A percentile compares a stretch with the other conserved stretches of the same genome.
Evolutionary conservation across 2,888 invertebrate species (phyloP).

Genomic region (Zygogramma bicolorata): DNA sequence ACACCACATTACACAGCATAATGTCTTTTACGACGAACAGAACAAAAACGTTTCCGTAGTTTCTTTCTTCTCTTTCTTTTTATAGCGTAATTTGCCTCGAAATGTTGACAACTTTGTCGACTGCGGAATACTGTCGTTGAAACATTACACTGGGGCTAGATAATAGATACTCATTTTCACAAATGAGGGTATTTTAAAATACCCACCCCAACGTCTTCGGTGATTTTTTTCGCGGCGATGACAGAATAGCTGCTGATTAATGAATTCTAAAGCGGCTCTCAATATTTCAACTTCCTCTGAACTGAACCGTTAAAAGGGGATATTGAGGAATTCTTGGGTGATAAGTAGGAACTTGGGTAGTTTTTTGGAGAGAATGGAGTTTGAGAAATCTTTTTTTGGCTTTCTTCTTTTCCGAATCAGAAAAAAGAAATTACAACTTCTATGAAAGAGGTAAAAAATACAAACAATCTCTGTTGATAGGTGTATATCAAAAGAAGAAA

Average conservation of each 20-base stretch:
- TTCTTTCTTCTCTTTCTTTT: conserved; percentile 30
- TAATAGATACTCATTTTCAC: background rate
- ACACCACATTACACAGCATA: conserved; percentile 34
- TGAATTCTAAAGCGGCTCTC: background rate
- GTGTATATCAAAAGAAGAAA: too few relatives aligned
- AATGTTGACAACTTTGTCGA: conserved; percentile 35
- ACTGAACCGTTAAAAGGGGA: background rate
- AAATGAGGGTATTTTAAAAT: background rate
- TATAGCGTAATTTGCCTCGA: conserved; percentile 35
- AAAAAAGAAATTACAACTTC: too few relatives aligned
- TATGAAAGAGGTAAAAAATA: too few relatives aligned
- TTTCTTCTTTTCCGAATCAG: too few relatives aligned
- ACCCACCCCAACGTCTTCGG: background rate
- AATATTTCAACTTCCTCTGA: background rate
- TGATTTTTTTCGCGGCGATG: background rate
- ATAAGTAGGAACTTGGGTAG: too few relatives aligned
- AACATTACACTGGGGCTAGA: conserved; percentile 33
- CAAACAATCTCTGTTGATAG: too few relatives aligned
- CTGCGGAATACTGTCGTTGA: conserved; percentile 34
- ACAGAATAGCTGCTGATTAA: background rate
- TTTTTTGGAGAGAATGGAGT: too few relatives aligned
- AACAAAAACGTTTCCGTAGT: conserved; percentile 35
- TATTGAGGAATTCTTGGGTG: background rate
- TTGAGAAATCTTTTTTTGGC: too few relatives aligned
- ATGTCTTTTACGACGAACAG: conserved; percentile 13